A percentile compares a stretch with the other conserved stretches of the same genome.
Evolutionary conservation across 2,888 invertebrate genomes (phyloP).

Genomic region (Drosophila tripunctata): DNA sequence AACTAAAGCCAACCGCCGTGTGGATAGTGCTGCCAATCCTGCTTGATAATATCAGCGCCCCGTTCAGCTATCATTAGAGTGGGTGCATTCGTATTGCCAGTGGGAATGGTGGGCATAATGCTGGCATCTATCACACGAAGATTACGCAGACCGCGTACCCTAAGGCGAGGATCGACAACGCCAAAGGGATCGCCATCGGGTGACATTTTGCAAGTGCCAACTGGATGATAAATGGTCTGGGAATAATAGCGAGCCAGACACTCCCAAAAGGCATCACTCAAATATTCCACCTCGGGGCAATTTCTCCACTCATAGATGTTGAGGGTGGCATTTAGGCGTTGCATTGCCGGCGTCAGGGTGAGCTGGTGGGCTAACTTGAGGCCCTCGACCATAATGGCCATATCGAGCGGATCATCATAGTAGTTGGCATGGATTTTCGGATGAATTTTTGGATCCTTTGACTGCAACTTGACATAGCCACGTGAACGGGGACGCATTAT

Average conservation of each 20-base stretch:
- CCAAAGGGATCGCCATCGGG: constrained; percentile 86
- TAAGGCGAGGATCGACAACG: constrained; percentile 89
- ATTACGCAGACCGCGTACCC: constrained; percentile 88
- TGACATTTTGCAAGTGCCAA: constrained; percentile 93
- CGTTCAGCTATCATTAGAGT: constrained; percentile 94
- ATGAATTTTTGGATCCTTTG: constrained; percentile 88
- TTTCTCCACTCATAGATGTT: constrained; percentile 88
- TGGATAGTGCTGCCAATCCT: constrained; percentile 86
- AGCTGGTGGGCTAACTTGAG: constrained; percentile 88
- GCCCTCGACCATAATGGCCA: constrained; percentile 91
- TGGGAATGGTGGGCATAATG: constrained; percentile 91
- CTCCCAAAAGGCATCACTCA: constrained; percentile 90
- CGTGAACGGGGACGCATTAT: constrained; percentile 90
- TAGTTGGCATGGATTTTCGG: constrained; percentile 96
- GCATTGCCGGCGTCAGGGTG: constrained; percentile 87
- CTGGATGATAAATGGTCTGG: constrained; percentile 92
- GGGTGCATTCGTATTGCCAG: constrained; percentile 93
- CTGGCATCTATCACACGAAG: constrained; percentile 92
- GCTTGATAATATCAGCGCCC: constrained; percentile 92
- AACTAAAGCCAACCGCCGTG: constrained; percentile 60
- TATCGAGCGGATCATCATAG: constrained; percentile 89
- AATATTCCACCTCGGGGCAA: constrained; percentile 87
- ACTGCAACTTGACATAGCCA: constrained; percentile 88
- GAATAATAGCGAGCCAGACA: constrained; percentile 91
- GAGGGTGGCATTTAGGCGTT: constrained; percentile 86